phyloP scores from a whole-genome alignment of 1,140 invertebrate species.

The Holcopasites calliopsidis region DNA sequence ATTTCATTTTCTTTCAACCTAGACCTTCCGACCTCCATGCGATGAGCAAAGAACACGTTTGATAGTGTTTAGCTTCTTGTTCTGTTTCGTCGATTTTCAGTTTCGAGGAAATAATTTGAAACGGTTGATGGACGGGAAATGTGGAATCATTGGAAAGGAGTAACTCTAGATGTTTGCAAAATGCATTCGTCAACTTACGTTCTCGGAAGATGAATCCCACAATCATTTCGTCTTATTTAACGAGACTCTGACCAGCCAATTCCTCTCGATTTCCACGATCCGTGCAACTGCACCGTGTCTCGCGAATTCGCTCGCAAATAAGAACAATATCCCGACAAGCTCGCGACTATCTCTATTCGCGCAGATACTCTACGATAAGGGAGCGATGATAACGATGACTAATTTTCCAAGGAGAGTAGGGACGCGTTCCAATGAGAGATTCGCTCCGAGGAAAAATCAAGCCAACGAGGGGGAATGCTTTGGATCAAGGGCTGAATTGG shows the following conservation, averaged over 20 bases:
- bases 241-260: no score
- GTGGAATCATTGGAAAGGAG: no score
- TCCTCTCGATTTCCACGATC: background rate
- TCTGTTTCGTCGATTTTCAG: background rate
- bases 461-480: background rate
- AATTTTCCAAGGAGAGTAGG: conserved; percentile 3
- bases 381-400: conserved; percentile 19
- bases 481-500: conserved; percentile 19
- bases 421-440: background rate
- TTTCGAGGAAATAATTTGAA: no score
- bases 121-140: no score
- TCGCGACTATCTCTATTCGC: background rate
- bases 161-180: no score
- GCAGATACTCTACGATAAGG: background rate
- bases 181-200: conserved; percentile 5
- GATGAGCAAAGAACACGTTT: background rate
- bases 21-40: background rate
- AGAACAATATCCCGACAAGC: background rate
- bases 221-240: background rate
- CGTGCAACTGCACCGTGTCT: no score
- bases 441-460: conserved; percentile 1
- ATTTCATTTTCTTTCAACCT: background rate
- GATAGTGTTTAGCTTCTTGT: background rate
- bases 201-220: background rate
- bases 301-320: no score